Base-by-base conservation (phyloP, 2,113 vertebrate genomes). In the Strigops habroptila region DNA sequence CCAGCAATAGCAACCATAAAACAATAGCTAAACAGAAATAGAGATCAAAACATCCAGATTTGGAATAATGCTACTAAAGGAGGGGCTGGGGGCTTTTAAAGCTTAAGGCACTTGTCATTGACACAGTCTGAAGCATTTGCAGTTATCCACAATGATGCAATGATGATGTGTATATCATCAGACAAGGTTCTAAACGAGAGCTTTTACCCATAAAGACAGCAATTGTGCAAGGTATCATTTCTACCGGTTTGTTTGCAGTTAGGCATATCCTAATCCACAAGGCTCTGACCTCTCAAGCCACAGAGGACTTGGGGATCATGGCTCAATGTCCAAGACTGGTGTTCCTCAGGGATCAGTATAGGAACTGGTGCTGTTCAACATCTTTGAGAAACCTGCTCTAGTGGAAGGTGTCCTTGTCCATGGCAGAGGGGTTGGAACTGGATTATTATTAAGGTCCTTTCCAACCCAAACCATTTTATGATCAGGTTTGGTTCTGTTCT, bases 1-100 rank as follows among this genome's bases (percentile, higher is more conserved):
- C 74, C 70, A 91, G 75, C 80, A 51, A 48, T 0, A 41, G 27
- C 37, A 64, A 41, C 44, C 5, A 9, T 12, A 92, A 83, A 92
- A 90, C 70, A 91, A 48, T 48, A 86, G 69, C 76, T 85, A 92
- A 88, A 86, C 51, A 81, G 82, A 86, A 93, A 70, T 46, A 62
- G 39, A 62, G 55, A 87, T 79, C 37, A 28, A 55, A n/a, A 44
- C 18, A 48, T 41, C 22, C 48, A 24, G 33, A 14, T 75, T 71
- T 35, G 37, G 39, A 60, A 46, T n/a, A 64, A 74, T 11, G 49
- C 48, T 49, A 24, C 37, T 43, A 62, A 43, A 79, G 12, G 28
- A 71, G 43, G 5, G 5, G 7, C 30, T 81, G 11, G 3, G 33
- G 24, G 49, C 19, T 37, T 68, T 48, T 46, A 76, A 90, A 80